Conservation (phyloP, 2,888 invertebrate genomes). For the Phengaris alcon region DNA sequence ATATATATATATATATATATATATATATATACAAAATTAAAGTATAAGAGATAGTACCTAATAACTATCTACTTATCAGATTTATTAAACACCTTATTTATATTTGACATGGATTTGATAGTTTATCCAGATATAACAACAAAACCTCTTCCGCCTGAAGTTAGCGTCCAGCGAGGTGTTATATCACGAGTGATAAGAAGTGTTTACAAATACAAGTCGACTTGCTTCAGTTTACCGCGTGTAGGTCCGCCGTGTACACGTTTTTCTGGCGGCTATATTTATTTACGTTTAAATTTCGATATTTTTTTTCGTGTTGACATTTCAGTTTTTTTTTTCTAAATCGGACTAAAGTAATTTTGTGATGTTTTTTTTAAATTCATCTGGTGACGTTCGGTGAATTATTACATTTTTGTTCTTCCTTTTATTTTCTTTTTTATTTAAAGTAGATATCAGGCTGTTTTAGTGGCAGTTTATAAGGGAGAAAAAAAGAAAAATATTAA, state of each 20-base stretch:
- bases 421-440: neutral
- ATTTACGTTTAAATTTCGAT: constrained; percentile 30
- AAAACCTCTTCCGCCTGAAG: too few relatives aligned
- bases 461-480: too few relatives aligned
- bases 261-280: constrained; percentile 36
- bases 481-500: too few relatives aligned
- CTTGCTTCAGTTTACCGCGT: constrained; percentile 36
- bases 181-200: constrained; percentile 25
- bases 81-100: too few relatives aligned
- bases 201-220: constrained; percentile 28
- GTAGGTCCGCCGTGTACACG: constrained; percentile 36
- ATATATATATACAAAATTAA: too few relatives aligned
- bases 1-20: too few relatives aligned
- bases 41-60: too few relatives aligned
- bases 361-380: neutral
- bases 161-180: neutral
- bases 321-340: neutral
- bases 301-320: constrained; percentile 1
- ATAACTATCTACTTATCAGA: too few relatives aligned
- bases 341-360: neutral
- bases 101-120: too few relatives aligned
- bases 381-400: neutral
- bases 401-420: neutral
- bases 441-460: neutral
- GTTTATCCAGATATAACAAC: too few relatives aligned